Evolutionary conservation across 2,113 vertebrate genomes (phyloP).

Genomic region (Epinephelus cyanopodus): DNA sequence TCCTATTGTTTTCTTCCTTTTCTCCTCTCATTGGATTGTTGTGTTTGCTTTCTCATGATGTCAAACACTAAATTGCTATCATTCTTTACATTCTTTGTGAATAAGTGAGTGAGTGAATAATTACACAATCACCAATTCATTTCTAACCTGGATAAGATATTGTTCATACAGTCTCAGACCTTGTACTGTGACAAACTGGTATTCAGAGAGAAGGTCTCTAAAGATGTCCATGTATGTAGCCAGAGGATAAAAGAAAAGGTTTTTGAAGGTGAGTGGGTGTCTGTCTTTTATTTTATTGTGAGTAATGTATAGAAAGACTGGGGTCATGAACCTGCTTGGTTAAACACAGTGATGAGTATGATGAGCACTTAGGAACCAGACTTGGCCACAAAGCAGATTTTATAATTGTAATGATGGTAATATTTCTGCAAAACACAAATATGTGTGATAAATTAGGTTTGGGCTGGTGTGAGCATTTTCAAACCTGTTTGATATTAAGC

Average conservation of each 20-base stretch:
- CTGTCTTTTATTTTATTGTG: constrained; percentile 3
- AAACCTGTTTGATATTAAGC: no score
- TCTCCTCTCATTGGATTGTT: constrained; percentile 20
- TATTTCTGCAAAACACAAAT: neutral
- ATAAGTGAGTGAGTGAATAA: constrained; percentile 18
- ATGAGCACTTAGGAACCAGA: neutral
- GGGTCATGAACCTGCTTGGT: neutral
- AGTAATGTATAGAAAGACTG: constrained; percentile 23
- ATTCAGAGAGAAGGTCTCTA: constrained; percentile 12
- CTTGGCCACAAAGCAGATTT: neutral
- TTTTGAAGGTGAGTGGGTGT: constrained; percentile 3
- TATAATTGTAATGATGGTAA: neutral
- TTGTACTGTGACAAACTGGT: constrained; percentile 39
- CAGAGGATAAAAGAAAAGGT: constrained; percentile 10
- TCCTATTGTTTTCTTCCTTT: neutral
- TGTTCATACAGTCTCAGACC: constrained; percentile 20
- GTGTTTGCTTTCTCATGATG: constrained; percentile 44
- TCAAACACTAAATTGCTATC: constrained; percentile 44
- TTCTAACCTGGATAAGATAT: constrained; percentile 36
- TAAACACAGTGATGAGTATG: constrained; percentile 11
- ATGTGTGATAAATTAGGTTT: no score
- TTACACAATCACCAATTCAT: constrained; percentile 39
- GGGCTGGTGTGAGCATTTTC: no score
- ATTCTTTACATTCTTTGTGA: constrained; percentile 24
- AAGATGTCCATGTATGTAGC: constrained; percentile 30